These are phyloP conservation scores for Eptatretus atami DNA, from an alignment of 2,797 vertebrate species.

Conservation along the genomic window DNA sequence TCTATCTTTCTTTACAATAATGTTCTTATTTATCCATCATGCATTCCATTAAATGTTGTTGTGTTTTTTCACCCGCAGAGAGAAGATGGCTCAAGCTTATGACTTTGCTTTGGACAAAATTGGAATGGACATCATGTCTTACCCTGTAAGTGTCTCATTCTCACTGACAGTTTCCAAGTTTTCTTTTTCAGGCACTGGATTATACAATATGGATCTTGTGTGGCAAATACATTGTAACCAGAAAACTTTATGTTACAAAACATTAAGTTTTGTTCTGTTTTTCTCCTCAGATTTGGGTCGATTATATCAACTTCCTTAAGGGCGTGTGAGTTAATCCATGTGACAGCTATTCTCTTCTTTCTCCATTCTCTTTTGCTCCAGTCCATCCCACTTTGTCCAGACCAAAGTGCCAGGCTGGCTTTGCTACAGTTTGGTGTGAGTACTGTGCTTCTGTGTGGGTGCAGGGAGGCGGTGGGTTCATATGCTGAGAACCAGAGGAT, in stretches of 20 bases:
- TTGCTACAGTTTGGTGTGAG: not conserved
- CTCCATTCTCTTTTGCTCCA: not conserved
- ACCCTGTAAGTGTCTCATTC: constrained; percentile 32
- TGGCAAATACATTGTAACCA: too few species aligned
- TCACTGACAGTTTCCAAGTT: not conserved
- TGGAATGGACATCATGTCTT: constrained; percentile 99
- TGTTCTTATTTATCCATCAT: too few species aligned
- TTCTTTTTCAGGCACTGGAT: not conserved
- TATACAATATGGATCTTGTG: too few species aligned
- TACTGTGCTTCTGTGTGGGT: constrained; percentile 8
- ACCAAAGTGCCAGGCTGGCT: not conserved
- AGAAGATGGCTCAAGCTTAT: constrained; percentile 99
- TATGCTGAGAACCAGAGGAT: constrained; percentile 96
- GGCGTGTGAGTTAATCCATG: constrained; percentile 60
- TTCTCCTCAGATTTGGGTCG: constrained; percentile 70
- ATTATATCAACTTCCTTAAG: constrained; percentile 99
- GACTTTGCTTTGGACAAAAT: constrained; percentile 99
- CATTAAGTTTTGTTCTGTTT: constrained; percentile 9
- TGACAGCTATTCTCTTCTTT: constrained; percentile 9
- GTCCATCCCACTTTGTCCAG: not conserved
- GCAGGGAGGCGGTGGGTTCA: constrained; percentile 80
- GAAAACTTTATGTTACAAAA: too few species aligned
- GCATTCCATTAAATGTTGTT: too few species aligned
- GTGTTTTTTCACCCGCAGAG: constrained; percentile 19
- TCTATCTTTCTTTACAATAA: too few species aligned